Evolutionary conservation across 2,888 invertebrate genomes (phyloP).

Genomic region (Lasiommata megera): DNA sequence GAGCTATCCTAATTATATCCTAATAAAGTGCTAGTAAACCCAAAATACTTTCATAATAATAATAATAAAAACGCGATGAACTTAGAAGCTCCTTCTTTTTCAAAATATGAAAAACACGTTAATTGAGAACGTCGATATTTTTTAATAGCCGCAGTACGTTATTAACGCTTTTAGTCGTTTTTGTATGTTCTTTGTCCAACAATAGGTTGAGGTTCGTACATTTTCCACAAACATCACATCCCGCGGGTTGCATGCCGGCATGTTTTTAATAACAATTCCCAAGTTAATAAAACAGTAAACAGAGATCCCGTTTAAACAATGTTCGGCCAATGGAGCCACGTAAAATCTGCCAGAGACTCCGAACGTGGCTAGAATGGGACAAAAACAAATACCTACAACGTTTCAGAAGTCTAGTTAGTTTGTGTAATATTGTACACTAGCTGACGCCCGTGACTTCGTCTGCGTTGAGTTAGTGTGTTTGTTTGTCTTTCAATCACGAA

Average conservation of each 20-base stretch:
- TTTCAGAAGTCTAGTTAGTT: background rate
- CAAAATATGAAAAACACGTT: background rate
- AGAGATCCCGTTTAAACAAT: slow-evolving; percentile 49
- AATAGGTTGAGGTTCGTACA: background rate
- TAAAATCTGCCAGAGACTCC: slow-evolving; percentile 50
- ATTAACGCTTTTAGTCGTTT: background rate
- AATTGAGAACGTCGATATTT: background rate
- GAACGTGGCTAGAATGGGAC: slow-evolving; percentile 19
- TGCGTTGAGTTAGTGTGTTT: too few species aligned
- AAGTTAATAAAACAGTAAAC: slow-evolving; percentile 60
- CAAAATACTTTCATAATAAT: too few species aligned
- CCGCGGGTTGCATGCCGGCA: slow-evolving; percentile 35
- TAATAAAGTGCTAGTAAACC: too few species aligned
- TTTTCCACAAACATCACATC: slow-evolving; percentile 19
- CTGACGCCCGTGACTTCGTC: too few species aligned
- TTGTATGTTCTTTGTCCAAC: background rate
- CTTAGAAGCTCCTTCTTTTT: too few species aligned
- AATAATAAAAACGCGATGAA: too few species aligned
- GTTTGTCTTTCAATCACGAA: too few species aligned
- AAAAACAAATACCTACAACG: background rate
- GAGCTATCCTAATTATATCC: too few species aligned
- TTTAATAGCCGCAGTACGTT: too few species aligned
- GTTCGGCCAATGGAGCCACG: slow-evolving; percentile 46
- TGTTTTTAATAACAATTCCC: slow-evolving; percentile 63
- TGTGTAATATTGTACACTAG: too few species aligned